Conservation (phyloP, 2,113 vertebrate species). For the Limnothrissa miodon region DNA sequence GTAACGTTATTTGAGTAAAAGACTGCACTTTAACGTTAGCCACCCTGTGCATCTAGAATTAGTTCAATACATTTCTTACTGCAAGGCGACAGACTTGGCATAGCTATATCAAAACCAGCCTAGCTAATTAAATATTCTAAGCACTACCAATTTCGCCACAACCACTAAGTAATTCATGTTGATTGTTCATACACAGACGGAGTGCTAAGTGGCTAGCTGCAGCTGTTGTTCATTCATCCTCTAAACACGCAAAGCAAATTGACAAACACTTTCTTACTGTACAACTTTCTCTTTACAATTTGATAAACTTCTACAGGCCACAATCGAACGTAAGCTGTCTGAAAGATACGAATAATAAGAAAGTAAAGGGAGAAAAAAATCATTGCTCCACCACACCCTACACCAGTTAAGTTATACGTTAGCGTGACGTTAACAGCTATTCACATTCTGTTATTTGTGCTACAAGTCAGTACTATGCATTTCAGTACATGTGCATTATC, state of each 20-base stretch:
- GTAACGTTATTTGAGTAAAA: background rate
- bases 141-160: background rate
- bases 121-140: slow-evolving; percentile 9
- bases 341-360: background rate
- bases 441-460: background rate
- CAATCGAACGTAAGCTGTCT: background rate
- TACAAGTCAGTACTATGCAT: background rate
- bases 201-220: background rate
- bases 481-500: background rate
- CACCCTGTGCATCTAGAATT: background rate
- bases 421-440: slow-evolving; percentile 2
- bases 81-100: background rate
- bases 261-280: background rate
- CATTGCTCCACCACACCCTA: slow-evolving; percentile 11
- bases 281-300: background rate
- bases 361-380: background rate
- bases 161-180: slow-evolving; percentile 10
- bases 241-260: background rate
- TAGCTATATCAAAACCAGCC: too few species aligned
- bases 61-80: background rate
- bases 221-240: background rate
- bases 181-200: background rate
- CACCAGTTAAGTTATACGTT: background rate
- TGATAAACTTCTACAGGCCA: background rate
- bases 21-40: background rate